phyloP scores from a whole-genome alignment of 2,113 vertebrate genomes.

The Labeo catla region DNA sequence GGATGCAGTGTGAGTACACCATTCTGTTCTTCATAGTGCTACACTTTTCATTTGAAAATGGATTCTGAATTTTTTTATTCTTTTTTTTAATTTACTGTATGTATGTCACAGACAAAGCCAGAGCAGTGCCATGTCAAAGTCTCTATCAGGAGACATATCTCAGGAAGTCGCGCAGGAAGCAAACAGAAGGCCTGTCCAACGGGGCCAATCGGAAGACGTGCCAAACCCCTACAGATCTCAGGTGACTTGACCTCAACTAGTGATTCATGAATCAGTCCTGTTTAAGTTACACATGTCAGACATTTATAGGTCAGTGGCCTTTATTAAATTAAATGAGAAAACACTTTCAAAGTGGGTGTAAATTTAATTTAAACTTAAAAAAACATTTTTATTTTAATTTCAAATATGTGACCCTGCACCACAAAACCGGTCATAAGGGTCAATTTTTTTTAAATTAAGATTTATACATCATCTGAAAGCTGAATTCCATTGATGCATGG shows the following conservation, averaged over 20 bases:
- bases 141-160: constrained; percentile 83
- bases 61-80: not conserved
- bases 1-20: constrained; percentile 81
- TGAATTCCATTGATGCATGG: too few relatives aligned
- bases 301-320: not conserved
- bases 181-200: constrained; percentile 77
- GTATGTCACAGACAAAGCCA: constrained; percentile 72
- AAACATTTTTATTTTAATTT: too few relatives aligned
- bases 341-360: too few relatives aligned
- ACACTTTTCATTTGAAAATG: not conserved
- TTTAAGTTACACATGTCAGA: not conserved
- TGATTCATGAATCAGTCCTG: not conserved
- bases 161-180: constrained; percentile 78
- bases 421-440: too few relatives aligned
- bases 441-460: too few relatives aligned
- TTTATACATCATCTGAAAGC: too few relatives aligned
- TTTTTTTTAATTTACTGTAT: not conserved
- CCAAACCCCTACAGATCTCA: constrained; percentile 69
- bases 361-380: too few relatives aligned
- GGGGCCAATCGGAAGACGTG: constrained; percentile 87
- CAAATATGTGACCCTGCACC: too few relatives aligned
- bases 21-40: not conserved
- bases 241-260: constrained; percentile 60
- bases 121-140: constrained; percentile 82
- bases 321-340: not conserved